phyloP scores from a whole-genome alignment of 53 echinoderm and acorn worm species.

The Patiria pectinifera region DNA sequence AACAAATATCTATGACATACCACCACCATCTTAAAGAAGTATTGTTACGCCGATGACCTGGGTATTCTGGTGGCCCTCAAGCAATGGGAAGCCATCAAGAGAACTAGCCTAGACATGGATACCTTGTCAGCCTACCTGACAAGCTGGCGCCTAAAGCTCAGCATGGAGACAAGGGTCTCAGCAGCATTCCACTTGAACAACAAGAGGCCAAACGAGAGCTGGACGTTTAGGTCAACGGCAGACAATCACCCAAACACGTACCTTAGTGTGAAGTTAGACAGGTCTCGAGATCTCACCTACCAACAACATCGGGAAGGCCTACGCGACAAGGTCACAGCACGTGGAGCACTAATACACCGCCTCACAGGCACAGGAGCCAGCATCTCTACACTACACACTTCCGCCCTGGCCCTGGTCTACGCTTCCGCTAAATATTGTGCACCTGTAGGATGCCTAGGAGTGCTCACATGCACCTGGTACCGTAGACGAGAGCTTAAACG shows the following conservation, averaged over 20 bases:
- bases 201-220: slow-evolving; percentile 31
- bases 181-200: slow-evolving; percentile 49
- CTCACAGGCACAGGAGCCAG: slow-evolving; percentile 24
- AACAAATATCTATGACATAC: not conserved
- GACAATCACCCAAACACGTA: not conserved
- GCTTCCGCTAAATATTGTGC: slow-evolving; percentile 38
- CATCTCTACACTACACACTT: not conserved
- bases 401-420: slow-evolving; percentile 36
- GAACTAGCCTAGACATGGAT: slow-evolving; percentile 25
- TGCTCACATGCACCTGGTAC: too few species aligned
- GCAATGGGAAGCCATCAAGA: slow-evolving; percentile 10
- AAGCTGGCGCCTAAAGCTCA: slow-evolving; percentile 38
- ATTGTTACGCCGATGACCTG: slow-evolving; percentile 60
- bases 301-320: slow-evolving; percentile 3
- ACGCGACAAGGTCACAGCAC: not conserved
- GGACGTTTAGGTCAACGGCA: not conserved
- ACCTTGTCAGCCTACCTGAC: slow-evolving; percentile 18
- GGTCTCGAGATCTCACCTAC: slow-evolving; percentile 10
- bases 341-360: not conserved
- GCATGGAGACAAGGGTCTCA: not conserved
- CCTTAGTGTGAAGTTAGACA: slow-evolving; percentile 46
- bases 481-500: too few species aligned
- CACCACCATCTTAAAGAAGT: slow-evolving; percentile 23
- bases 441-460: slow-evolving; percentile 34
- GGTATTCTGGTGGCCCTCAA: slow-evolving; percentile 17